Evolutionary conservation across 2,113 vertebrate species (phyloP), one percentile per base, ranked within the genome.

Genomic region (Dunckerocampus dactyliophorus): DNA sequence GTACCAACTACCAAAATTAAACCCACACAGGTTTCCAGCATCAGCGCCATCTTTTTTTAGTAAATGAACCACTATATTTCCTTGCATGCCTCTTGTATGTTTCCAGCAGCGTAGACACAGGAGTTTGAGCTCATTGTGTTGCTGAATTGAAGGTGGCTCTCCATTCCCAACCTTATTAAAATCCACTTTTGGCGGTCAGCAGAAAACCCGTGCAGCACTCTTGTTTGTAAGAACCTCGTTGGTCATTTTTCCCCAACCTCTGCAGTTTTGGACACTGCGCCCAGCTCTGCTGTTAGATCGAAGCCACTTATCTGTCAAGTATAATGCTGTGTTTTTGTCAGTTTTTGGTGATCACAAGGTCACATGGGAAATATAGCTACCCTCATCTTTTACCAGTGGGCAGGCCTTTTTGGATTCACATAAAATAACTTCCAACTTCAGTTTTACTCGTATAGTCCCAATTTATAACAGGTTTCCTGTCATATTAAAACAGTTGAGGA

Each of bases 231-330:
- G 62, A 45, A 66, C 17, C 45, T 53, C 57, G 75, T 60, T 82
- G 67, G 76, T 60, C 45, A 6, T 14, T 52, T 66, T 74, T 47
- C 64, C 63, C 56, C 59, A 61, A 43, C 48, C 56, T 61, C 43
- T 71, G 56, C 47, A 71, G 49, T 67, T 75, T 55, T 68, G 69
- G 77, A 58, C 62, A 51, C 48, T 28, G 42, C 49, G 49, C 20
- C 37, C 16, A 19, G 59, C 56, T 59, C 53, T 82, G 52, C 71
- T 74, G 66, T 78, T 63, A 65, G 58, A 76, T 59, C 43, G 43
- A 61, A 79, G 72, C 52, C 69, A 74, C 69, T 70, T 66, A 76
- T 74, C 67, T 63, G 63, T 58, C 63, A 69, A 65, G 58, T 70
- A 42, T 47, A 56, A 28, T 46, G 2, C 16, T 12, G 12, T 22